phyloP scores from a whole-genome alignment of 2,888 invertebrate species.

The Netelia virgata region DNA sequence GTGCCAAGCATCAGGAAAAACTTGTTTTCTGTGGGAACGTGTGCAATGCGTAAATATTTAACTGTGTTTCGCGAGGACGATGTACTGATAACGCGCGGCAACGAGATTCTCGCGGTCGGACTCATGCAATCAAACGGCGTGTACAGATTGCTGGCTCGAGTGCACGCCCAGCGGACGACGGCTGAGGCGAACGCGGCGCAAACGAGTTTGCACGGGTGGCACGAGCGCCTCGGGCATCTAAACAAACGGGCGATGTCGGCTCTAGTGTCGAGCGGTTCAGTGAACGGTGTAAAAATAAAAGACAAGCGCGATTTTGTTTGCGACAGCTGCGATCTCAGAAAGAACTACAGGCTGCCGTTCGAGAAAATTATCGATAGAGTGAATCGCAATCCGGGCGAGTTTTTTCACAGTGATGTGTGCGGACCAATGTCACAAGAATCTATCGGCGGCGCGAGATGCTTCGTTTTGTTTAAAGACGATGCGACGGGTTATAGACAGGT shows the following conservation, averaged over 20 bases:
- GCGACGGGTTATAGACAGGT: slow-evolving; percentile 27
- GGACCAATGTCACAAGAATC: slow-evolving; percentile 39
- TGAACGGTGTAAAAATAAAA: slow-evolving; percentile 30
- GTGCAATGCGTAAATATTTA: no score
- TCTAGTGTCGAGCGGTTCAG: slow-evolving; percentile 33
- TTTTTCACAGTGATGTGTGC: slow-evolving; percentile 28
- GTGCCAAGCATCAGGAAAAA: slow-evolving; percentile 68
- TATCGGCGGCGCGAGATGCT: slow-evolving; percentile 32
- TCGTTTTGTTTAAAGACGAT: slow-evolving; percentile 19
- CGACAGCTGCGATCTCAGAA: slow-evolving; percentile 50
- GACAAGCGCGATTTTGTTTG: slow-evolving; percentile 38
- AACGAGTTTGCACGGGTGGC: slow-evolving; percentile 49
- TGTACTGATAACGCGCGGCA: slow-evolving; percentile 22
- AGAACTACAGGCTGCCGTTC: slow-evolving; percentile 36
- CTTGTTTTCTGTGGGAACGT: slow-evolving; percentile 67
- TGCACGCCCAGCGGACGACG: background rate
- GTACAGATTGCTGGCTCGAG: slow-evolving; percentile 10
- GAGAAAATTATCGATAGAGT: background rate
- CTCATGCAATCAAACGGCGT: slow-evolving; percentile 23
- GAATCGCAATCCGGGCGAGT: slow-evolving; percentile 25
- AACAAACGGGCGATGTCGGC: slow-evolving; percentile 32
- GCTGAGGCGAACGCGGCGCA: slow-evolving; percentile 12
- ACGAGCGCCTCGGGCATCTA: slow-evolving; percentile 66
- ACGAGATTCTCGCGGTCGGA: slow-evolving; percentile 25
- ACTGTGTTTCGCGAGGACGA: slow-evolving; percentile 23